phyloP scores from a whole-genome alignment of 2,113 vertebrate species.

The Pomatostomus ruficeps region DNA sequence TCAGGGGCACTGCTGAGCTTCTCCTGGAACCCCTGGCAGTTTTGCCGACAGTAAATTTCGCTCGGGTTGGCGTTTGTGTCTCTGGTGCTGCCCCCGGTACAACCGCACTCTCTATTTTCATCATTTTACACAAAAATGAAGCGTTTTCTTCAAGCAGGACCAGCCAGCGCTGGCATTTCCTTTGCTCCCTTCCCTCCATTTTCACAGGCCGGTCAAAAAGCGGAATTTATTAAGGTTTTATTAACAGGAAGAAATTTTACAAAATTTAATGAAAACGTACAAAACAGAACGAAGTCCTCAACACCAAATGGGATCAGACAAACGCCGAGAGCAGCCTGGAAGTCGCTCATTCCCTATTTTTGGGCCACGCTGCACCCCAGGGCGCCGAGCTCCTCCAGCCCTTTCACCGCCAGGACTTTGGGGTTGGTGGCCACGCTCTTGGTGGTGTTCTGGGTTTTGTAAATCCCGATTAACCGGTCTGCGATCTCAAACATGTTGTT shows the following conservation, averaged over 20 bases:
- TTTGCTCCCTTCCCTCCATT: neutral
- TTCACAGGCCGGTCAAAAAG: neutral
- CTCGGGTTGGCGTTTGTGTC: neutral
- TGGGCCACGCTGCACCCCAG: neutral
- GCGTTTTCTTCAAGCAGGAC: neutral
- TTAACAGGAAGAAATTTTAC: neutral
- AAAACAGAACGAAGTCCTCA: neutral
- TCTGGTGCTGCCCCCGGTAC: neutral
- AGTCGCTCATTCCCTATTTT: neutral
- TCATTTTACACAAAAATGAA: neutral
- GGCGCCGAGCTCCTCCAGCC: conserved; percentile 51
- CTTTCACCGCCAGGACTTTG: conserved; percentile 82
- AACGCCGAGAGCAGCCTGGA: neutral
- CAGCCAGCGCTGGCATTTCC: no score
- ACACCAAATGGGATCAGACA: neutral
- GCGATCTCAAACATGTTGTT: conserved; percentile 99
- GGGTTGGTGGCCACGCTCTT: conserved; percentile 92
- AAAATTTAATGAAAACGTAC: neutral
- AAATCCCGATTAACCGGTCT: conserved; percentile 93
- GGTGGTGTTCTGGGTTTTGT: conserved; percentile 92
- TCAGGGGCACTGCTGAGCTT: neutral
- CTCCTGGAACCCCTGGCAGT: neutral
- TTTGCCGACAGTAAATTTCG: neutral
- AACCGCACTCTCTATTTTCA: neutral
- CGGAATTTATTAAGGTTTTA: neutral